A percentile compares a stretch with the other conserved stretches of the same genome.
Evolutionary conservation across 2,888 invertebrate species (phyloP).

Genomic region (Sesia apiformis): DNA sequence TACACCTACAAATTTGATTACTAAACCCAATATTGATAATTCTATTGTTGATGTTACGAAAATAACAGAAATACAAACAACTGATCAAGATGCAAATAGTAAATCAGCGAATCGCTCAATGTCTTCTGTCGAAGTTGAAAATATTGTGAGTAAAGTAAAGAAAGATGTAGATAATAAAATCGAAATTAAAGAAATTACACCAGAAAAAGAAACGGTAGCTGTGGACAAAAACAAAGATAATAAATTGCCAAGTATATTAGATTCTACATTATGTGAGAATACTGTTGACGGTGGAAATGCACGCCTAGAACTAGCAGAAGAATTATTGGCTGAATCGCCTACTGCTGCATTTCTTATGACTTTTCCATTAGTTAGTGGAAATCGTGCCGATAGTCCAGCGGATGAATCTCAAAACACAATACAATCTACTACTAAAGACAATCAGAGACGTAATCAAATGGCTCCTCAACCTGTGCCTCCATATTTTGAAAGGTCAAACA

Average conservation of each 20-base stretch:
- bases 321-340: constrained; percentile 76
- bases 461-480: constrained; percentile 25
- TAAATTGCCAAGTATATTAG: constrained; percentile 52
- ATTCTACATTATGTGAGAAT: constrained; percentile 54
- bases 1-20: background rate
- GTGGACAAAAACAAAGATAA: constrained; percentile 47
- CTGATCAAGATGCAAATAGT: background rate
- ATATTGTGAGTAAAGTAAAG: constrained; percentile 3
- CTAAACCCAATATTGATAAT: background rate
- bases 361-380: constrained; percentile 80
- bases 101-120: background rate
- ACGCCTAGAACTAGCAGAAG: constrained; percentile 72
- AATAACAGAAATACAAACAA: background rate
- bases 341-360: constrained; percentile 85
- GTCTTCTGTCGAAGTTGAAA: background rate
- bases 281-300: constrained; percentile 70
- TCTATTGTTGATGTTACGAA: background rate
- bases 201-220: constrained; percentile 18
- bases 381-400: constrained; percentile 65
- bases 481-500: constrained; percentile 37
- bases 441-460: constrained; percentile 23
- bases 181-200: background rate
- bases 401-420: constrained; percentile 39
- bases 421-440: constrained; percentile 23
- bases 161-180: constrained; percentile 10